Evolutionary conservation across 64 coral and sea anemone species (phyloP), one percentile per base, ranked within the genome.

Genomic region (Montipora cactus): DNA sequence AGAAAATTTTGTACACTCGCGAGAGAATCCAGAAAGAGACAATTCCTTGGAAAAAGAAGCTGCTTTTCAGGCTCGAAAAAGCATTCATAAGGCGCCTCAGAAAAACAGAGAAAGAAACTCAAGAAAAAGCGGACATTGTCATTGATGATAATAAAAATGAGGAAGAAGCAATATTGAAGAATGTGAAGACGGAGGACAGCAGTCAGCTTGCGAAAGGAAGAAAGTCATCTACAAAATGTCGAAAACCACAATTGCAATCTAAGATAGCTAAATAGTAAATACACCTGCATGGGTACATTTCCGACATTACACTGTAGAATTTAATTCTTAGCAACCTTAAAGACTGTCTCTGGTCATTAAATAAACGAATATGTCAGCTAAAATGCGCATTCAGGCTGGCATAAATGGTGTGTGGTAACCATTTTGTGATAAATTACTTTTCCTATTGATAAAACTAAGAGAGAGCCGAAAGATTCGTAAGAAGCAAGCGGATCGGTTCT

Each of bases 21-120:
- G 64, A 72, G 15, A 71, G 82, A 50, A 86, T 86, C 20, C 21
- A 86, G 8, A 47, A 86, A 22, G 82, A 86, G 82, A 13, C 62
- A 86, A 86, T 86, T 20, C 44, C 82, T 22, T 86, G 82, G 82
- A 86, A 86, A 86, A 86, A 51, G 66, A 86, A 86, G 68, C 82
- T 86, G 49, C 82, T 86, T 50, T 28, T 50, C n/a, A 86, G 82
- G 45, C 7, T 86, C 64, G 82, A 86, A 52, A 64, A 59, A 2
- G 71, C 47, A n/a, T 86, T 86, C 28, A 70, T 71, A 14, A 86
- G 71, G 37, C 67, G 66, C 16, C 45, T 86, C 47, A 20, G 82
- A 86, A 86, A 86, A 86, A 23, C 66, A 11, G 82, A 86, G 49
- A 86, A 72, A 45, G 82, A 86, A 86, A 86, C 82, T 22, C 64